These are phyloP conservation scores for Drosophila conformis DNA, from an alignment of 2,888 invertebrate species.

Conservation along the genomic window DNA sequence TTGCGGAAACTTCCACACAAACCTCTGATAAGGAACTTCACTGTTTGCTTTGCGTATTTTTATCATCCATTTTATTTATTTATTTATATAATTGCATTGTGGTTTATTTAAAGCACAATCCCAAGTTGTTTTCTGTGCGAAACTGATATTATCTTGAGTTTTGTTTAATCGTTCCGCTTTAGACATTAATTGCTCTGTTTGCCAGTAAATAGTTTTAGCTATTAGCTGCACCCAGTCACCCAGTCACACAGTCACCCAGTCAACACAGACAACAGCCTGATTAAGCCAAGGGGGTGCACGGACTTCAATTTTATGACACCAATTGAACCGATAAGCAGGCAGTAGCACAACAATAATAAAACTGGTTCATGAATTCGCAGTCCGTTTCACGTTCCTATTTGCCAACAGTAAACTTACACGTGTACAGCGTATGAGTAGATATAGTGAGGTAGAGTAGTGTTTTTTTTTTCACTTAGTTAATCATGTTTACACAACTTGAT, in stretches of 20 bases:
- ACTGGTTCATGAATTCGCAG: constrained; percentile 45
- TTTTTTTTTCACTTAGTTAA: constrained; percentile 2
- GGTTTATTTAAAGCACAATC: constrained; percentile 39
- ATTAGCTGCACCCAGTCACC: constrained; percentile 10
- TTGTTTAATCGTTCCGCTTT: background rate
- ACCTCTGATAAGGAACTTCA: constrained; percentile 30
- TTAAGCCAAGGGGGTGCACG: background rate
- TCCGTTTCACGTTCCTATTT: constrained; percentile 49
- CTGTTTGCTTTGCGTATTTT: constrained; percentile 35
- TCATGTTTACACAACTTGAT: constrained; percentile 9
- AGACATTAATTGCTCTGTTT: constrained; percentile 25
- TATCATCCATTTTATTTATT: constrained; percentile 10
- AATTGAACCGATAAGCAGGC: constrained; percentile 53
- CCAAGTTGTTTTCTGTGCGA: background rate
- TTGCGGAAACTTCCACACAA: constrained; percentile 40
- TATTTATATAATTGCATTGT: constrained; percentile 33
- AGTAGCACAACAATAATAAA: constrained; percentile 19
- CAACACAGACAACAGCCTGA: constrained; percentile 9
- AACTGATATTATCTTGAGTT: constrained; percentile 2
- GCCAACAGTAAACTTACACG: constrained; percentile 38
- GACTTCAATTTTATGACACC: constrained; percentile 40
- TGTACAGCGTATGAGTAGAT: background rate
- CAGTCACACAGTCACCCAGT: constrained; percentile 27
- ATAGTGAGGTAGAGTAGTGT: background rate
- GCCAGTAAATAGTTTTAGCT: constrained; percentile 27